Evolutionary conservation across 2,888 invertebrate species (phyloP).

Genomic region (Tinea semifulvella): DNA sequence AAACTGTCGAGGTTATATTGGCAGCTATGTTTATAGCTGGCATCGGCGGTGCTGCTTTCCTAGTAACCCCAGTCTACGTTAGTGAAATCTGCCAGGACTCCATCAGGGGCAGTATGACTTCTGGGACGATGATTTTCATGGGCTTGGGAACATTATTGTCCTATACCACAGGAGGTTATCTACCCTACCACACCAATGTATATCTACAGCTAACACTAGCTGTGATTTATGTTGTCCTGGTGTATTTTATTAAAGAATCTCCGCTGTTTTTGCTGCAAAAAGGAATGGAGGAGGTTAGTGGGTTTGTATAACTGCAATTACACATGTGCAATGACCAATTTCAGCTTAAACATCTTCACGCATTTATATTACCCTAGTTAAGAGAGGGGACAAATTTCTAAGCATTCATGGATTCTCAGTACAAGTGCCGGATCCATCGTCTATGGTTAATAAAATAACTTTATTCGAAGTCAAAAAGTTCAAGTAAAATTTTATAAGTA

Average conservation of each 20-base stretch:
- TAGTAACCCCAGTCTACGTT: slow-evolving; percentile 35
- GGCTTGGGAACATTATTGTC: slow-evolving; percentile 39
- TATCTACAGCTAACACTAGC: slow-evolving; percentile 32
- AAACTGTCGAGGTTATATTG: slow-evolving; percentile 34
- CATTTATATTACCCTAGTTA: too few species aligned
- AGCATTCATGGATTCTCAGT: too few species aligned
- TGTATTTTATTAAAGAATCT: slow-evolving; percentile 35
- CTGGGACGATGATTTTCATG: slow-evolving; percentile 34
- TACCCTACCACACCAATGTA: slow-evolving; percentile 34
- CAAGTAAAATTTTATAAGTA: too few species aligned
- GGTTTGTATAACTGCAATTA: too few species aligned
- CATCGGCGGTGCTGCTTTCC: slow-evolving; percentile 29
- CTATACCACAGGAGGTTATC: slow-evolving; percentile 36
- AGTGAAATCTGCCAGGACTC: slow-evolving; percentile 44
- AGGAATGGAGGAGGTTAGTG: slow-evolving; percentile 34
- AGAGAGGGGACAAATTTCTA: too few species aligned
- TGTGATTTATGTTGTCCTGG: slow-evolving; percentile 24
- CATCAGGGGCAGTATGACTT: slow-evolving; percentile 40
- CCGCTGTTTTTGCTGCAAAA: slow-evolving; percentile 39
- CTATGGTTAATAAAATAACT: too few species aligned
- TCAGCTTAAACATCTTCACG: too few species aligned
- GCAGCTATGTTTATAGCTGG: slow-evolving; percentile 38
- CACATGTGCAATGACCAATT: too few species aligned
- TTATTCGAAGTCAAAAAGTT: too few species aligned
- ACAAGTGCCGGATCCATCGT: too few species aligned